Evolutionary conservation across 2,113 vertebrate species (phyloP).

Genomic region (Rallus limicola): DNA sequence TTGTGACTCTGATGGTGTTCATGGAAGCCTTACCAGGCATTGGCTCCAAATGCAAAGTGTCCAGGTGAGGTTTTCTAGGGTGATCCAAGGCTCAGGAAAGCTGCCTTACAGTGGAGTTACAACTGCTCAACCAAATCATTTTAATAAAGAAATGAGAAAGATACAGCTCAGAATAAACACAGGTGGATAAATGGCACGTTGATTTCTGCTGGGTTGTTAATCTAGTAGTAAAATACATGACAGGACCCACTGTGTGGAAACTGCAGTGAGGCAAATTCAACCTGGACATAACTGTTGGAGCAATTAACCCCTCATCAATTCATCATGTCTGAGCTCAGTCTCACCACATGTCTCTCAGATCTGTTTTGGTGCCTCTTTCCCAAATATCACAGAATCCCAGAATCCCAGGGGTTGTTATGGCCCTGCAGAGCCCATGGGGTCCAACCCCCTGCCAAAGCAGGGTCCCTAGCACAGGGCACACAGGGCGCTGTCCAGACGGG

Average conservation of each 20-base stretch:
- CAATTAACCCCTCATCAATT: background rate
- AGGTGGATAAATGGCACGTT: background rate
- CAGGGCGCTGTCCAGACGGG: too few species aligned
- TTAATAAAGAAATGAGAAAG: background rate
- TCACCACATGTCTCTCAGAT: background rate
- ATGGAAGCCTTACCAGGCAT: background rate
- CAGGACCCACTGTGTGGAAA: background rate
- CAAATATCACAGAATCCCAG: background rate
- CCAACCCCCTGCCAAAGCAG: too few species aligned
- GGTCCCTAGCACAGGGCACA: too few species aligned
- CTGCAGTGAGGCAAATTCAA: background rate
- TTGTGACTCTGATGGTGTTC: background rate
- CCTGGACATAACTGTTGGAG: background rate
- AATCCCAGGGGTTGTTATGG: too few species aligned
- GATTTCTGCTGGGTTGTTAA: background rate
- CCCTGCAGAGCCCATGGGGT: too few species aligned
- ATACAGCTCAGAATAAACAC: background rate
- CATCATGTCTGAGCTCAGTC: background rate
- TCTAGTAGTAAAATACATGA: background rate
- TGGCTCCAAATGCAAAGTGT: background rate
- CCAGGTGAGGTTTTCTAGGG: background rate
- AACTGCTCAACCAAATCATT: background rate
- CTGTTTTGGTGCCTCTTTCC: background rate
- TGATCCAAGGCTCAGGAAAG: background rate
- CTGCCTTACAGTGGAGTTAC: background rate